These are phyloP conservation scores for Piscicola geometra DNA, from an alignment of 2,888 invertebrate species.

Conservation along the genomic window DNA sequence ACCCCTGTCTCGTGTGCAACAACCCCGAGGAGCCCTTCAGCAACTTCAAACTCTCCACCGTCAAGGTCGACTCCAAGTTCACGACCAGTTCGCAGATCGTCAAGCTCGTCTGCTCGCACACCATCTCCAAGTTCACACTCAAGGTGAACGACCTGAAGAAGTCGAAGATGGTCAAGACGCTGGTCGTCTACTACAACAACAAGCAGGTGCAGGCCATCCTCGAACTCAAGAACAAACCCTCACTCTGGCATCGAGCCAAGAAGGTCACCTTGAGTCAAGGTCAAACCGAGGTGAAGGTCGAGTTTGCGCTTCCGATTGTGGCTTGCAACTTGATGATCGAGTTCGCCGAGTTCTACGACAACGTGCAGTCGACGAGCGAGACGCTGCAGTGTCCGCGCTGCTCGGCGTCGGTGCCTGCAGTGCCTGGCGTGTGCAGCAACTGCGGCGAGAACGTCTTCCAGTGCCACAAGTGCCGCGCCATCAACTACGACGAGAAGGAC, in stretches of 20 bases:
- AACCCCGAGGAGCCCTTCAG: conserved; percentile 81
- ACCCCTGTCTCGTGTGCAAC: conserved; percentile 94
- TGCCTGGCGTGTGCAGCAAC: conserved; percentile 92
- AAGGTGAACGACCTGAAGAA: conserved; percentile 90
- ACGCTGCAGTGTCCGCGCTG: conserved; percentile 92
- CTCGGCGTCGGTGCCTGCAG: conserved; percentile 90
- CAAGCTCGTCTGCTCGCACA: conserved; percentile 88
- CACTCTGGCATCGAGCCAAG: conserved; percentile 92
- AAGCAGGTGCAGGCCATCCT: conserved; percentile 88
- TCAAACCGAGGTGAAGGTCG: conserved; percentile 90
- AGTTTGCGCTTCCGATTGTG: conserved; percentile 91
- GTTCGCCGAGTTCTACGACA: conserved; percentile 94
- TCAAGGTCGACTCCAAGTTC: conserved; percentile 93
- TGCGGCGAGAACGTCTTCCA: conserved; percentile 98
- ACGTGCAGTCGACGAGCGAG: conserved; percentile 70
- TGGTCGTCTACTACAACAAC: conserved; percentile 94
- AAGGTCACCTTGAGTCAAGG: conserved; percentile 81
- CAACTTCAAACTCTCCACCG: conserved; percentile 82
- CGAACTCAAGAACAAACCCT: conserved; percentile 81
- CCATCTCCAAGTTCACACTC: conserved; percentile 85
- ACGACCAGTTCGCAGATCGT: conserved; percentile 96
- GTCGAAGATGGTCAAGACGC: conserved; percentile 91
- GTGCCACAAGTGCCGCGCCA: conserved; percentile 95
- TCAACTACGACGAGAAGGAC: conserved; percentile 97
- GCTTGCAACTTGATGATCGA: conserved; percentile 98